Conservation (phyloP, 2,113 vertebrate genomes). For the Tautogolabrus adspersus region DNA sequence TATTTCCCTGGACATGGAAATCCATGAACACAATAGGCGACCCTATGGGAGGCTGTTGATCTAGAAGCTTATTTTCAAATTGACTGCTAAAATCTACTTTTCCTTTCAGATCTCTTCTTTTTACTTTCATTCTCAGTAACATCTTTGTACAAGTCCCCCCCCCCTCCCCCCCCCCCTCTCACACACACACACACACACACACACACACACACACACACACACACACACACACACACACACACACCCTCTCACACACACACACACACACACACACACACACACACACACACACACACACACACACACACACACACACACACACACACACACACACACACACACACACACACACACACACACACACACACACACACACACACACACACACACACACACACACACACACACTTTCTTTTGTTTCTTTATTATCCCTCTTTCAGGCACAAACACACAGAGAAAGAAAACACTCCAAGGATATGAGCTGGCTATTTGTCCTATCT, state of each 20-base stretch:
- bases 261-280: too few relatives aligned
- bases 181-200: too few relatives aligned
- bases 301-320: too few relatives aligned
- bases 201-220: too few relatives aligned
- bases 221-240: too few relatives aligned
- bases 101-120: not conserved
- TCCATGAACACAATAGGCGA: constrained; percentile 40
- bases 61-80: not conserved
- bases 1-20: constrained; percentile 2
- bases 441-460: not conserved
- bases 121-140: not conserved
- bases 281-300: too few relatives aligned
- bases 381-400: too few relatives aligned
- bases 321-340: too few relatives aligned
- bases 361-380: too few relatives aligned
- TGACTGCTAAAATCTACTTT: not conserved
- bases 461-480: constrained; percentile 13
- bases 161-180: too few relatives aligned
- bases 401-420: constrained; percentile 14
- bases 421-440: not conserved
- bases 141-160: not conserved
- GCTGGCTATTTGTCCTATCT: constrained; percentile 27
- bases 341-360: too few relatives aligned
- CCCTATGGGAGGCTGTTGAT: not conserved
- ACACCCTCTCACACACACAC: too few relatives aligned